Evolutionary conservation across 2,113 vertebrate species (phyloP).

Genomic region (Psilopsiagon aurifrons): DNA sequence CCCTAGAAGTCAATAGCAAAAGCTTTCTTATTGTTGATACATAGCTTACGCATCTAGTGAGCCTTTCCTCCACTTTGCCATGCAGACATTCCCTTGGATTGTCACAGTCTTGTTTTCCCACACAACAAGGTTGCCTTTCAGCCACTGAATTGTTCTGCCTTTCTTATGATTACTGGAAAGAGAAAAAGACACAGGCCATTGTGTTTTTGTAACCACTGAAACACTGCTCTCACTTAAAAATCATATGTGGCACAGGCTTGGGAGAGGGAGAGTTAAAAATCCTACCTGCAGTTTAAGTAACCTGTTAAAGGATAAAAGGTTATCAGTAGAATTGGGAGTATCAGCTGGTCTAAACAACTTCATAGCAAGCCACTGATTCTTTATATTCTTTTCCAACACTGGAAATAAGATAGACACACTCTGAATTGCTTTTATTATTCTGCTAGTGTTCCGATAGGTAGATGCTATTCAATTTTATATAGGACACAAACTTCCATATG

Average conservation of each 20-base stretch:
- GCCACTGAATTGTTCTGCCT: not conserved
- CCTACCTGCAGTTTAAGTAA: not conserved
- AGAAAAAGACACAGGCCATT: fast-evolving
- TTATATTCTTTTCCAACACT: not conserved
- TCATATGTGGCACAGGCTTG: fast-evolving
- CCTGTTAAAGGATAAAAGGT: not conserved
- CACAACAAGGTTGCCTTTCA: not conserved
- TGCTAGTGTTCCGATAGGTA: not conserved
- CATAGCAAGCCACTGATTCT: not conserved
- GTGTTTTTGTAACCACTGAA: not conserved
- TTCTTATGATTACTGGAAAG: not conserved
- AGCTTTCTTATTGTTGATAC: not conserved
- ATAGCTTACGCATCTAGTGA: not conserved
- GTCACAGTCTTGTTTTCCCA: not conserved
- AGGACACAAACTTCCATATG: not conserved
- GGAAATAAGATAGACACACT: not conserved
- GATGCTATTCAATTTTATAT: not conserved
- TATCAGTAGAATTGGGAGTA: not conserved
- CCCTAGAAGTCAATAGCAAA: not conserved
- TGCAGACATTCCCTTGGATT: not conserved
- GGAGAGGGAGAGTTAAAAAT: not conserved
- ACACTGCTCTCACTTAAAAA: not conserved
- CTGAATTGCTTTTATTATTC: not conserved
- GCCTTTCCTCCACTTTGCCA: not conserved
- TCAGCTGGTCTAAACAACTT: not conserved